Evolutionary conservation across 2,113 vertebrate species (phyloP), one percentile per base, ranked within the genome.

Genomic region (Todiramphus saurophagus): DNA sequence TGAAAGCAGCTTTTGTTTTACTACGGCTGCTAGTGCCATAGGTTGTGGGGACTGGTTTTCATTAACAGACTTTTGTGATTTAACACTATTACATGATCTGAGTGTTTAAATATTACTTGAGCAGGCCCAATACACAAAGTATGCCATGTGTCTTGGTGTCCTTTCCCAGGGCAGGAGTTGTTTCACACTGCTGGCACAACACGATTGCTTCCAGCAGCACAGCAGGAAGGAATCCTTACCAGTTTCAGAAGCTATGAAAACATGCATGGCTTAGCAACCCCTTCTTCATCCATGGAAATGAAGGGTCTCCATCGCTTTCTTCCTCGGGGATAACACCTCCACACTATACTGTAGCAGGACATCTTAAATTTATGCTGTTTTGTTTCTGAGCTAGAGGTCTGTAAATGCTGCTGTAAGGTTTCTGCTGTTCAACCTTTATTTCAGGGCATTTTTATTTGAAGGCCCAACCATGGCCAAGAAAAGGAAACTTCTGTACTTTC

Each of bases 1-100:
- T 97, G 88, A 97, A 95, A 95, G 93, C 93, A 83, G 92, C 91
- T 97, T 96, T 97, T 97, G 94, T 96, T 96, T 93, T 81, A 72
- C 82, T 80, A 27, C 43, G 75, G 35, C 91, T 68, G 46, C 37
- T 88, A 37, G 75, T 93, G 87, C 83, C 83, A 39, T 94, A 82
- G 91, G 74, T 92, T 68, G 33, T 72, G 74, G 67, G 69, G 87
- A 58, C 92, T 96, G 95, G 58, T 95, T 97, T 93, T 96, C 92
- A 95, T 96, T 96, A 97, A 69, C 68, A 73, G 62, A 21, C 70
- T 91, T 92, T 94, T 87, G 86, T 95, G 96, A 96, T 91, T 96
- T 96, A 95, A 96, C 89, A 87, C 86, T 89, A 80, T 85, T 87
- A 77, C 69, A 67, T 77, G 91, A 89, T 94, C 87, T 55, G 89